Percentiles rank a stretch among this genome's conserved stretches.
phyloP scores from a whole-genome alignment of 2,888 invertebrate genomes.

The Choreutis nemorana region DNA sequence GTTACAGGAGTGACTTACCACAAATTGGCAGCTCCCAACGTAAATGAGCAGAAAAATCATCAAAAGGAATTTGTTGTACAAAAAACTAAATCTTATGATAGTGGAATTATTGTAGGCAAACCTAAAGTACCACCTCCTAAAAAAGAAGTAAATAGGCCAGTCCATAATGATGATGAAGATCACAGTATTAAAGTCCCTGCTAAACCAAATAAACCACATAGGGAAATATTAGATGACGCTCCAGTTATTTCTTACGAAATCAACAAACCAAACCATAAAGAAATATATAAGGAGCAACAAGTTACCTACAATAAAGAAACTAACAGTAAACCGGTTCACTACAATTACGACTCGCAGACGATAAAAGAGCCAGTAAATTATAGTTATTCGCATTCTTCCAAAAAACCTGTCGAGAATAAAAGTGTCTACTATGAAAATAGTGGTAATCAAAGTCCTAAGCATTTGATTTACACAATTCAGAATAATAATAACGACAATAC shows the following conservation, averaged over 20 bases:
- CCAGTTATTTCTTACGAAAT: conserved; percentile 36
- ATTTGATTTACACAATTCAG: conserved; percentile 22
- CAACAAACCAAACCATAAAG: conserved; percentile 44
- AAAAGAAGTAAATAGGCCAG: conserved; percentile 24
- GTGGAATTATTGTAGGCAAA: conserved; percentile 22
- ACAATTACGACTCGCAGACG: conserved; percentile 33
- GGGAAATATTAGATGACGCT: neutral
- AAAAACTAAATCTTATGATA: conserved; percentile 36
- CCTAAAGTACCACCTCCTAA: conserved; percentile 23
- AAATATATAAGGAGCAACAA: conserved; percentile 43
- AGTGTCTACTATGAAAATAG: conserved; percentile 27
- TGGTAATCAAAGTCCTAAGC: conserved; percentile 29
- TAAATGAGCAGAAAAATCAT: conserved; percentile 26
- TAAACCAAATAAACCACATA: conserved; percentile 15
- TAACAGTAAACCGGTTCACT: conserved; percentile 34
- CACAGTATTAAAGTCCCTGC: conserved; percentile 23
- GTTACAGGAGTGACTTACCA: conserved; percentile 39
- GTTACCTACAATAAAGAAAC: conserved; percentile 46
- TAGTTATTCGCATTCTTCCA: conserved; percentile 20
- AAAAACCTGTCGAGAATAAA: conserved; percentile 27
- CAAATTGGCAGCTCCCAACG: conserved; percentile 26
- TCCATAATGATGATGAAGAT: conserved; percentile 20
- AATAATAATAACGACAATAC: no score
- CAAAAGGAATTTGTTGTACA: conserved; percentile 32
- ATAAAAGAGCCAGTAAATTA: conserved; percentile 14